Base-by-base conservation (phyloP, 1,140 invertebrate genomes). In the Eupeodes corollae region DNA sequence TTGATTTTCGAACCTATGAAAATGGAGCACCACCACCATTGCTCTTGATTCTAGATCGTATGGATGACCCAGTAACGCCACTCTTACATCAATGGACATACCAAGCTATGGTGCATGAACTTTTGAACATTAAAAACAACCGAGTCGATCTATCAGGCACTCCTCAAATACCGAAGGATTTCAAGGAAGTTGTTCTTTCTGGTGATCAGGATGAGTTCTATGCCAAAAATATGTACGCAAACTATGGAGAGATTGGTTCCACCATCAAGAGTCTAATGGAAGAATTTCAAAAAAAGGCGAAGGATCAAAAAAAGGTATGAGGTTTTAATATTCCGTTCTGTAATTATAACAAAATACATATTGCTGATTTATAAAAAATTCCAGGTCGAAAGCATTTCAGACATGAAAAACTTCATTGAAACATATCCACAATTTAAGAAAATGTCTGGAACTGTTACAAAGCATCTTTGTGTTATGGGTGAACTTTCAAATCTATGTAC, bases 11-110 rank as follows among this genome's bases (percentile, higher is more conserved):
- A 33, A 78, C 78, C n/a, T 75, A 82, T 54, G 76, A 82, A 21
- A 80, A 78, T 65, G 66, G 71, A 16, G 53, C 56, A 16, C 72
- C 80, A 0, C 73, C 78, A 5, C 84, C 91, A 2, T 67, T 93
- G 49, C 63, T 98, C 44, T 62, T 98, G 2, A 86, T 98, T 52
- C 61, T 98, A 12, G 94, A 98, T 65, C 75, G 94, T 55, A 74
- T 87, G 58, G 87, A 91, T 68, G 97, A 99, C 76, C 85, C 92
- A 1, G 83, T 99, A 0, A 98, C 97, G 3, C 96, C 96, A 1
- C 69, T 99, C 40, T 69, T 99, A n/a, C 97, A 91, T 73, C 95
- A 93, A 78, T 99, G 97, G 97, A 99, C 95, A 0, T 99, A 99
- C 72, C 95, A 99, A 71, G 95, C 95, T 9, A 99, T 99, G 96